Conservation (phyloP, 2,888 invertebrate genomes). For the Steromphala cineraria region DNA sequence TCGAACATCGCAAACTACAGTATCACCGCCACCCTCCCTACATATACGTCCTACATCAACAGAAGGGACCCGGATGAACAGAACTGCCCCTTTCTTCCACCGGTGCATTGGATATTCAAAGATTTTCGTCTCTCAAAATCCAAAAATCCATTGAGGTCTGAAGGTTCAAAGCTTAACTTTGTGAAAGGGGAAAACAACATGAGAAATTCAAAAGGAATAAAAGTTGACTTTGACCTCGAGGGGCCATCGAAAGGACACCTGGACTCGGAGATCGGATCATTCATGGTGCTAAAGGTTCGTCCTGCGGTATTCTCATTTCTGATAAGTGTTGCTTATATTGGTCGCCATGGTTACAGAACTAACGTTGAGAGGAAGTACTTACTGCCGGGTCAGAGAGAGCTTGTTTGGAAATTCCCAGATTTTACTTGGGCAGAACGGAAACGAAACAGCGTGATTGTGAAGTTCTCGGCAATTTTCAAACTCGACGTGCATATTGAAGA, state of each 20-base stretch:
- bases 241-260: constrained; percentile 45
- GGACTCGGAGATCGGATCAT: constrained; percentile 53
- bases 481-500: constrained; percentile 32
- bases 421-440: constrained; percentile 45
- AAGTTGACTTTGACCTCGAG: constrained; percentile 36
- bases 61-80: constrained; percentile 37
- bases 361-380: constrained; percentile 16
- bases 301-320: background rate
- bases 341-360: constrained; percentile 26
- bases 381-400: constrained; percentile 10
- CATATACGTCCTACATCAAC: constrained; percentile 51
- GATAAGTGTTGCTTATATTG: constrained; percentile 7
- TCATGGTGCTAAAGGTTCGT: constrained; percentile 31
- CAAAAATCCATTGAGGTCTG: constrained; percentile 4
- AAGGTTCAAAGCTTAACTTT: constrained; percentile 23
- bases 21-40: constrained; percentile 51
- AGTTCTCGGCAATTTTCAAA: constrained; percentile 25
- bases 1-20: constrained; percentile 36
- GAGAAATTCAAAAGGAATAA: constrained; percentile 5
- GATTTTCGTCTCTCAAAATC: constrained; percentile 18
- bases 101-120: constrained; percentile 40
- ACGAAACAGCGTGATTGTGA: constrained; percentile 41
- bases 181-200: background rate
- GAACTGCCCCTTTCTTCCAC: constrained; percentile 39
- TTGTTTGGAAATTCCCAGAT: constrained; percentile 44